Evolutionary conservation across 2,888 invertebrate genomes (phyloP), one percentile per base, ranked within the genome.

Genomic region (Eupithecia exiguata): DNA sequence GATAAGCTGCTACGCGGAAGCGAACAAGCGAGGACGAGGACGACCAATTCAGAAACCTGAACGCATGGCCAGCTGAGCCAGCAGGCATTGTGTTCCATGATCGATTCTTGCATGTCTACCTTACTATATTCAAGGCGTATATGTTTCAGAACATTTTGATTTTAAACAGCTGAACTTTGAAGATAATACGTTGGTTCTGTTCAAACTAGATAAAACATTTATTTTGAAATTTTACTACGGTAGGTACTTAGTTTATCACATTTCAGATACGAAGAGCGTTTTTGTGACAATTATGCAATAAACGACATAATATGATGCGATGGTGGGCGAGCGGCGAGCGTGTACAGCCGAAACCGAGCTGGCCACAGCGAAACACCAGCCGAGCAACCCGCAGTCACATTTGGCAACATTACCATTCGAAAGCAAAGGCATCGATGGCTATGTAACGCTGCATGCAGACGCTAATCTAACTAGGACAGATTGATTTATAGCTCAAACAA

Each of bases 1-100:
- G 93, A 93, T 93, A 94, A 91, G 89, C 89, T 88, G 85, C 88
- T 85, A 94, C 84, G 91, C 94, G 94, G 94, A 94, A 94, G 93
- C 89, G 85, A 84, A 81, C 82, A 84, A 86, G 88, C 94, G 91
- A 94, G 93, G 94, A 90, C 93, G 93, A 92, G 93, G 93, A 91
- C 87, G 87, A 87, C 89, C 91, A 91, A 93, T 93, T 92, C 92
- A 91, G 88, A 88, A 90, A 90, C 88, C 77, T 85, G 86, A 88
- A 88, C 88, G 85, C 85, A 86, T 84, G 84, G 86, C 83, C 84
- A 83, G 84, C 89, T 85, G 87, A 87, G 87, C 87, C 86, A 85
- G 84, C 88, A 81, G 84, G 85, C 82, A 81, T 83, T 86, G 77
- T 72, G 73, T 79, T 78, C 70, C 72, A 70, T 58, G 43, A 75